phyloP scores from a whole-genome alignment of 1,140 invertebrate genomes.

The Trachelipus rathkii region DNA sequence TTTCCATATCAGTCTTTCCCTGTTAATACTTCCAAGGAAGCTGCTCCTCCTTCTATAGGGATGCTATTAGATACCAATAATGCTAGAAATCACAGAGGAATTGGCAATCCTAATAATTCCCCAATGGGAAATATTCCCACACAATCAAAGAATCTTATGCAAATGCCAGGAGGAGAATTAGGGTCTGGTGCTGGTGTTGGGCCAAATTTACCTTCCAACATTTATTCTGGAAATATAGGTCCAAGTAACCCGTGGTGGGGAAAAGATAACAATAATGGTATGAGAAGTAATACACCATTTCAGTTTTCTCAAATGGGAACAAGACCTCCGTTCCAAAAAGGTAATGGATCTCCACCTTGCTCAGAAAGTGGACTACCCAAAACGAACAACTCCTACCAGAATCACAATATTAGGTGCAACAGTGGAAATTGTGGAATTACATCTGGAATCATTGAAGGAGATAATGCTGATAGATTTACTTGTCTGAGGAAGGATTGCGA shows the following conservation, averaged over 20 bases:
- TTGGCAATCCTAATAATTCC: neutral
- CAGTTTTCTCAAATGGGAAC: constrained; percentile 7
- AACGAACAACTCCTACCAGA: too few relatives aligned
- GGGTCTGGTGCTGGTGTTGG: neutral
- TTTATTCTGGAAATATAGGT: neutral
- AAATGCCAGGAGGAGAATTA: neutral
- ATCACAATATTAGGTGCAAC: too few relatives aligned
- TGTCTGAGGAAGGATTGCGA: too few relatives aligned
- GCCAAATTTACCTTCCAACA: neutral
- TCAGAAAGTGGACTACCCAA: too few relatives aligned
- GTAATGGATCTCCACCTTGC: neutral
- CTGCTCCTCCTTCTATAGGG: neutral
- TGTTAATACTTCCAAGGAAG: neutral
- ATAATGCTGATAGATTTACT: too few relatives aligned
- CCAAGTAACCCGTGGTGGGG: neutral
- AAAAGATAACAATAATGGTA: neutral
- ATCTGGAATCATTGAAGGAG: too few relatives aligned
- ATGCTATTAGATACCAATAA: neutral
- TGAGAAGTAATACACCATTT: neutral
- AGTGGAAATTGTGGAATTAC: too few relatives aligned
- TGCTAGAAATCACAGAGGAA: neutral
- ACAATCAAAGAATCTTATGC: neutral
- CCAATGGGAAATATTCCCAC: neutral
- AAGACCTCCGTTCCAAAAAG: neutral
- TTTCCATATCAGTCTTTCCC: neutral